Base-by-base conservation (phyloP, 2,888 invertebrate genomes). In the Nemurella pictetii region DNA sequence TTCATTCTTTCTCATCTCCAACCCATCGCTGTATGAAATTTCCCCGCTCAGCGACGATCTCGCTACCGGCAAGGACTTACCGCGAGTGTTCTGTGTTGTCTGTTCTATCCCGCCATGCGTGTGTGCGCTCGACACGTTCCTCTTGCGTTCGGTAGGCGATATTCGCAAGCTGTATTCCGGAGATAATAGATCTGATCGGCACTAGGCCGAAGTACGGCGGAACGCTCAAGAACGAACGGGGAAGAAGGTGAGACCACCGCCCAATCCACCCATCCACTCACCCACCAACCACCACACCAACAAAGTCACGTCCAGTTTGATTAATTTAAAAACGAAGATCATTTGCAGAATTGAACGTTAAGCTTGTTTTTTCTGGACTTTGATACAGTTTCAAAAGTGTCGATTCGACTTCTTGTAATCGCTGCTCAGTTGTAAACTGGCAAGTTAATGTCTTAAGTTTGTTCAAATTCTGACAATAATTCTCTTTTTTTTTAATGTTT, bases 141-240 rank as follows among this genome's bases (percentile, higher is more conserved):
- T 75, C 81, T 90, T 89, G 89, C 89, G 89, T 90, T 87, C 85
- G 90, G 89, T 92, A 99, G 98, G 99, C 99, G 94, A 98, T 99
- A 96, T 99, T 99, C 96, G 99, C 99, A 94, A 98, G 98, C 96
- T 99, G 98, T 96, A 98, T 99, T 94, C 99, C 99, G 93, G 99
- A 99, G 96, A 99, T 99, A 94, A 98, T 98, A 94, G 99, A 99
- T 95, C 97, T 99, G 95, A 97, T 99, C 94, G 99, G 99, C 93
- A 98, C 98, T 94, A 97, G 99, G 94, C 98, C 99, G 94, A 99
- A 99, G 95, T 99, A 99, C 94, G 98, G 98, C 93, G 99, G 99
- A 93, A 97, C 98, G 93, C 97, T 98, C 95, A 99, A 99, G 96
- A 98, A 99, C 94, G 99, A 99, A 95, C 97, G 98, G 94, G 99